These are phyloP conservation scores for Aspiorhynchus laticeps DNA, from an alignment of 2,113 vertebrate genomes.

Conservation along the genomic window DNA sequence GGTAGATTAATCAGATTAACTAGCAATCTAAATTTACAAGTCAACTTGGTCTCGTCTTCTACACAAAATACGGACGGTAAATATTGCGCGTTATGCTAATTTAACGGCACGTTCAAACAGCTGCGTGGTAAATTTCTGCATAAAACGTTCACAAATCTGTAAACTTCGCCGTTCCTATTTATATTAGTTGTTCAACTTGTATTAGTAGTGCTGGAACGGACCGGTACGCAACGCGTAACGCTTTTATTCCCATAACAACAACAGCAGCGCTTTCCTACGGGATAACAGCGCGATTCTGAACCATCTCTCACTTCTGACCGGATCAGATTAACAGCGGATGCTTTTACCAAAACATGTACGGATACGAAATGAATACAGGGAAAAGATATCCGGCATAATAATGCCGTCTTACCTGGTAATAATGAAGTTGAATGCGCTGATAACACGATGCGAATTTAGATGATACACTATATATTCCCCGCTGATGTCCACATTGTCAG, in stretches of 20 bases:
- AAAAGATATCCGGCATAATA: not conserved
- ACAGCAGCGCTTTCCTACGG: slow-evolving; percentile 8
- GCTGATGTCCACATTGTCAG: slow-evolving; percentile 70
- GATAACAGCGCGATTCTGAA: not conserved
- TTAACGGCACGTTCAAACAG: not conserved
- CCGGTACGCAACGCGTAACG: not conserved
- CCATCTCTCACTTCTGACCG: slow-evolving; percentile 23
- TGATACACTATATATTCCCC: slow-evolving; percentile 66
- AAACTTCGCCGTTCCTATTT: not conserved
- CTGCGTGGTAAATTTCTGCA: not conserved
- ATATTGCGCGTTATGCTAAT: no score
- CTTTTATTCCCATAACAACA: slow-evolving; percentile 28
- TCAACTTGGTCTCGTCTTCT: not conserved
- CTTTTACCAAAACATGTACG: not conserved
- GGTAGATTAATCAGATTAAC: not conserved
- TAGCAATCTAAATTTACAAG: not conserved
- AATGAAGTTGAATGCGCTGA: slow-evolving; percentile 32
- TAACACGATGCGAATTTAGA: slow-evolving; percentile 44
- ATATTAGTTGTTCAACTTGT: slow-evolving; percentile 29
- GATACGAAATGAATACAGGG: not conserved
- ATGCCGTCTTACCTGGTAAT: slow-evolving; percentile 65
- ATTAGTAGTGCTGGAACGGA: slow-evolving; percentile 5
- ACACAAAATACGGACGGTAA: not conserved
- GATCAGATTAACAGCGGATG: slow-evolving; percentile 10
- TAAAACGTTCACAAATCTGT: not conserved